Evolutionary conservation across 2,113 vertebrate species (phyloP).

Genomic region (Oryzias celebensis): DNA sequence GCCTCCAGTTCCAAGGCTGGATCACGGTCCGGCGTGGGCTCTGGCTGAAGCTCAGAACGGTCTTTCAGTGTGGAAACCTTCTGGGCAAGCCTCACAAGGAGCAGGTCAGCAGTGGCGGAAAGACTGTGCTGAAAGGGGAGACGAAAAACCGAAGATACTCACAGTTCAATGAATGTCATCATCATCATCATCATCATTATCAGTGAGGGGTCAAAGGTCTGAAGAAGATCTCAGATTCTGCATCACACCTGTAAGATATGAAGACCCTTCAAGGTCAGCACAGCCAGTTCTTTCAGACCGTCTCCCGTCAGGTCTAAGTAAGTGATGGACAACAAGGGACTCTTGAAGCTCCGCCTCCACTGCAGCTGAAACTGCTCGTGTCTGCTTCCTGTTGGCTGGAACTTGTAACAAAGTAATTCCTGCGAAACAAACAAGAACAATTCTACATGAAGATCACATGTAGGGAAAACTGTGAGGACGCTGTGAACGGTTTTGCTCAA

Average conservation of each 20-base stretch:
- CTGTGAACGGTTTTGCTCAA: too few species aligned
- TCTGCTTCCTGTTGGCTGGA: slow-evolving; percentile 32
- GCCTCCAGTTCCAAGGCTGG: slow-evolving; percentile 20
- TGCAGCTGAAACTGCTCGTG: slow-evolving; percentile 74
- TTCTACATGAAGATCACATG: not conserved
- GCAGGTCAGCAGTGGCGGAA: slow-evolving; percentile 68
- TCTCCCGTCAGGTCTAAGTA: slow-evolving; percentile 87
- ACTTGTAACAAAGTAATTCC: slow-evolving; percentile 92
- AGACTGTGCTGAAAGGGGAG: slow-evolving; percentile 71
- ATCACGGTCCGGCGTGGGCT: slow-evolving; percentile 20
- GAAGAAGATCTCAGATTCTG: not conserved
- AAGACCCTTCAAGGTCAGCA: slow-evolving; percentile 87
- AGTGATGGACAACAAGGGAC: slow-evolving; percentile 84
- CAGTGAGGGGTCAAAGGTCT: too few species aligned
- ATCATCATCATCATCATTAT: too few species aligned
- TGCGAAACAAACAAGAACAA: slow-evolving; percentile 44
- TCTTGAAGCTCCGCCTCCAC: slow-evolving; percentile 87
- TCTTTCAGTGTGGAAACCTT: slow-evolving; percentile 47
- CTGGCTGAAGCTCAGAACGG: slow-evolving; percentile 28
- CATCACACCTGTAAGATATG: slow-evolving; percentile 85
- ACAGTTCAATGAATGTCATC: too few species aligned
- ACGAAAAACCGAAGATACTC: not conserved
- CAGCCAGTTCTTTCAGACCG: slow-evolving; percentile 83
- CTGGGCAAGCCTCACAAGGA: slow-evolving; percentile 66
- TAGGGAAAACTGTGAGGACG: too few species aligned